Evolutionary conservation across 2,888 invertebrate species (phyloP), one percentile per base, ranked within the genome.

Genomic region (Eutolmus rufibarbis): DNA sequence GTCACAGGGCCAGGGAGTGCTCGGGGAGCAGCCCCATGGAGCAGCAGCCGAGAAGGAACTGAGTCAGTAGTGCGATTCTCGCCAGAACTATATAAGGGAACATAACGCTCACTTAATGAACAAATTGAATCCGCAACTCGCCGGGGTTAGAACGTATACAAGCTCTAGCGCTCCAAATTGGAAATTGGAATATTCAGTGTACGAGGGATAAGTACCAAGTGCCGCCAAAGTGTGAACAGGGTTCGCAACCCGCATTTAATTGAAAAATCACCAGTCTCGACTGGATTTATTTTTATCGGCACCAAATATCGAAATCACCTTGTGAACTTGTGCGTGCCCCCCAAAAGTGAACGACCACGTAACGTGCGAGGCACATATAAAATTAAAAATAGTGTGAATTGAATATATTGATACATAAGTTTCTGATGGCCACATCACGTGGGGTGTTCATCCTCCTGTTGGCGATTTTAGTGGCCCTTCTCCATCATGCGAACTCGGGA

Each of bases 401-500:
- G 34, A 34, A 34, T 34, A 0, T 34, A 31, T 31, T n/a, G n/a
- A 79, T 46, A 46, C 19, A 14, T 14, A 79, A 43, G 46, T 16
- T 12, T n/a, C 9, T 79, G 14, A 84, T 56, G 31, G 74, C 74
- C 43, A n/a, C 37, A 43, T 5, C 85, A 43, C 85, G 74, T 85
- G 88, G 89, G 85, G 84, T 90, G 88, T 88, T 89, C 82, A 87
- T 90, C 89, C 76, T 91, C 74, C 89, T 46, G n/a, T 66, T 66
- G 66, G 56, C 46, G 16, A 46, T 87, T 16, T 46, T 88, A 28
- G 89, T 90, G 86, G 88, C 90, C 87, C 87, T 91, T 78, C 37
- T 89, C 37, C 89, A 90, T 87, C 89, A 89, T 88, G 90, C 89
- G 43, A 90, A 90, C 89, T 90, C 91, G 90, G 91, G 91, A 90